phyloP scores from a whole-genome alignment of 23 tunicate genomes.

The Phallusia fumigata region DNA sequence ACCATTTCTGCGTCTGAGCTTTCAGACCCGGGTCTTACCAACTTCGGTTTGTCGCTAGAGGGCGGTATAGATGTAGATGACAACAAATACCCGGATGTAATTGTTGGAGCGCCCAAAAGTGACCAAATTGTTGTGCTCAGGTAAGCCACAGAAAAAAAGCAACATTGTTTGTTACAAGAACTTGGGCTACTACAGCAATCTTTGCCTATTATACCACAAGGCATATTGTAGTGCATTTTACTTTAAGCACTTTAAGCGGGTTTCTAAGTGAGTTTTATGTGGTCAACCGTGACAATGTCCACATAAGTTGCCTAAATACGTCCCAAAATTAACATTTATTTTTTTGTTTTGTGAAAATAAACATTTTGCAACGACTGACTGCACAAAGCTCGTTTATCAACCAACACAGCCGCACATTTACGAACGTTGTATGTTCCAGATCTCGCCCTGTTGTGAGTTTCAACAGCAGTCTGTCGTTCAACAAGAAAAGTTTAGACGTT shows the following conservation, averaged over 20 bases:
- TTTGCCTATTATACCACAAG: no score
- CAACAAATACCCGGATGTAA: conserved; percentile 48
- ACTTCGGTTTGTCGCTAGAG: conserved; percentile 43
- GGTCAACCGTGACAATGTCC: neutral
- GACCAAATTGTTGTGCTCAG: conserved; percentile 36
- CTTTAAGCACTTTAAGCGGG: no score
- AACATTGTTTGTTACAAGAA: no score
- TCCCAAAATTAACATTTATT: no score
- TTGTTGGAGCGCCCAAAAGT: conserved; percentile 50
- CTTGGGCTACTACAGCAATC: no score
- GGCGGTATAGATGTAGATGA: conserved; percentile 47
- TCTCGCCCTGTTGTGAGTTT: conserved; percentile 38
- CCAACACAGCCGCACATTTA: no score
- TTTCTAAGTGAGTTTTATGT: no score
- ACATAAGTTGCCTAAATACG: neutral
- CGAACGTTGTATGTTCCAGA: neutral
- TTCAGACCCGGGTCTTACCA: conserved; percentile 14
- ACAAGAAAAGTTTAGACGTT: conserved; percentile 12
- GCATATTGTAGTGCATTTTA: no score
- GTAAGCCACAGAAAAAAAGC: no score
- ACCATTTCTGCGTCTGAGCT: conserved; percentile 27
- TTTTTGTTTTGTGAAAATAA: no score
- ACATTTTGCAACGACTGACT: no score
- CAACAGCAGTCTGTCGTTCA: neutral
- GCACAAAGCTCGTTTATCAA: no score